phyloP scores from a whole-genome alignment of 64 coral and sea anemone species.

The Pocillopora verrucosa region DNA sequence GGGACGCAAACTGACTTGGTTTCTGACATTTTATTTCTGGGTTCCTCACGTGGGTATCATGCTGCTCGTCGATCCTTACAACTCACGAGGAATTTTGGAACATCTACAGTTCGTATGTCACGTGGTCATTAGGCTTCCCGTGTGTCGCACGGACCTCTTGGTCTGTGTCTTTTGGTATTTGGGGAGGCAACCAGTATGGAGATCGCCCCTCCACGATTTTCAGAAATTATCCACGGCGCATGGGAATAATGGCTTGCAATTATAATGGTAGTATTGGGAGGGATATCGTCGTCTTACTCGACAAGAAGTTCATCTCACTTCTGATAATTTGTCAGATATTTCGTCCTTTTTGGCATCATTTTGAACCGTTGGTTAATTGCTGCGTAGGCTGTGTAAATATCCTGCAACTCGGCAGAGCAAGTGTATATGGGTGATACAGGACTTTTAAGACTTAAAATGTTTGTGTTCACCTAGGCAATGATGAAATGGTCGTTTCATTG shows the following conservation, averaged over 20 bases:
- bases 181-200: slow-evolving; percentile 44
- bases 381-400: slow-evolving; percentile 43
- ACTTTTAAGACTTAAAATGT: slow-evolving; percentile 14
- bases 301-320: background rate
- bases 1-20: slow-evolving; percentile 47
- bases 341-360: slow-evolving; percentile 44
- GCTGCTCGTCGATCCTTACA: slow-evolving; percentile 65
- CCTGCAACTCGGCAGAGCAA: slow-evolving; percentile 19
- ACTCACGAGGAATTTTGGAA: slow-evolving; percentile 36
- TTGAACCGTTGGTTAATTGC: slow-evolving; percentile 45
- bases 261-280: slow-evolving; percentile 9
- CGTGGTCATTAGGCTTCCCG: slow-evolving; percentile 66
- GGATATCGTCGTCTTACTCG: slow-evolving; percentile 27
- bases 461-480: slow-evolving; percentile 33
- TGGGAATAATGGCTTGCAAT: slow-evolving; percentile 20
- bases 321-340: slow-evolving; percentile 60
- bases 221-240: slow-evolving; percentile 50
- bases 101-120: background rate
- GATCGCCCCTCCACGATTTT: slow-evolving; percentile 59
- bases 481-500: slow-evolving; percentile 33
- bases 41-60: slow-evolving; percentile 44
- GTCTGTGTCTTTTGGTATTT: slow-evolving; percentile 50
- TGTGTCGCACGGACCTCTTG: slow-evolving; percentile 47
- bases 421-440: slow-evolving; percentile 12
- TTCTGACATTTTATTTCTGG: slow-evolving; percentile 20